Evolutionary conservation across 30 jellyfish, hydroid and myxozoan species (phyloP).

Genomic region (Pseudorhiza aurosa): DNA sequence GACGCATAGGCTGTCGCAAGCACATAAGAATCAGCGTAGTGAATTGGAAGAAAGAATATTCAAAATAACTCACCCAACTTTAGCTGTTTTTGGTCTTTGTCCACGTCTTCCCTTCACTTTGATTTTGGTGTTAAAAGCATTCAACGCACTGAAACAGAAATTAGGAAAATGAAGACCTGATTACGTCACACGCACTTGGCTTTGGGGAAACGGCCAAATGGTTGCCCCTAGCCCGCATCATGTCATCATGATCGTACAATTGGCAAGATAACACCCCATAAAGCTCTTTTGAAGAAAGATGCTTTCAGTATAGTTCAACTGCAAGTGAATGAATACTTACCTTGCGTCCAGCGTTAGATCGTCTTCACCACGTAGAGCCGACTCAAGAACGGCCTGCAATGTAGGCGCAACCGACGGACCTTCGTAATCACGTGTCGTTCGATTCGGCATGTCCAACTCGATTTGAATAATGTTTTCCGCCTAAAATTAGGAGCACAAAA

Average conservation of each 20-base stretch:
- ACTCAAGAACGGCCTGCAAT: conserved; percentile 94
- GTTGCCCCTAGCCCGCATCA: too few relatives aligned
- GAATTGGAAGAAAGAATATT: too few relatives aligned
- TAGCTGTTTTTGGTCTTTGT: conserved; percentile 96
- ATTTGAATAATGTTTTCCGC: conserved; percentile 91
- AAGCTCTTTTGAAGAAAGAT: too few relatives aligned
- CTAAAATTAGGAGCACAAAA: too few relatives aligned
- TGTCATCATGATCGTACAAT: too few relatives aligned
- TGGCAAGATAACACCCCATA: too few relatives aligned
- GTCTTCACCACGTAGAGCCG: conserved; percentile 97
- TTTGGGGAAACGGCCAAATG: too few relatives aligned
- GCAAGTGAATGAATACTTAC: too few relatives aligned
- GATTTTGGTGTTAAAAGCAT: conserved; percentile 90
- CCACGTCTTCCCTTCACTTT: conserved; percentile 90
- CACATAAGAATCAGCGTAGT: too few relatives aligned
- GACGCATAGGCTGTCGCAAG: too few relatives aligned
- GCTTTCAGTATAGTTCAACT: too few relatives aligned
- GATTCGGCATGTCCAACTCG: conserved; percentile 96
- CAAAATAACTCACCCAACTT: conserved; percentile 77
- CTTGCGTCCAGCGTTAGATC: conserved; percentile 96
- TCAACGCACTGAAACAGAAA: conserved; percentile 74
- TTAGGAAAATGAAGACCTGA: neutral
- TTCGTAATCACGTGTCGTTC: conserved; percentile 97
- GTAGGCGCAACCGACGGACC: conserved; percentile 98
- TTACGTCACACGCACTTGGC: too few relatives aligned